Evolutionary conservation across 2,888 invertebrate genomes (phyloP), one percentile per base, ranked within the genome.

Genomic region (Ametastegia equiseti): DNA sequence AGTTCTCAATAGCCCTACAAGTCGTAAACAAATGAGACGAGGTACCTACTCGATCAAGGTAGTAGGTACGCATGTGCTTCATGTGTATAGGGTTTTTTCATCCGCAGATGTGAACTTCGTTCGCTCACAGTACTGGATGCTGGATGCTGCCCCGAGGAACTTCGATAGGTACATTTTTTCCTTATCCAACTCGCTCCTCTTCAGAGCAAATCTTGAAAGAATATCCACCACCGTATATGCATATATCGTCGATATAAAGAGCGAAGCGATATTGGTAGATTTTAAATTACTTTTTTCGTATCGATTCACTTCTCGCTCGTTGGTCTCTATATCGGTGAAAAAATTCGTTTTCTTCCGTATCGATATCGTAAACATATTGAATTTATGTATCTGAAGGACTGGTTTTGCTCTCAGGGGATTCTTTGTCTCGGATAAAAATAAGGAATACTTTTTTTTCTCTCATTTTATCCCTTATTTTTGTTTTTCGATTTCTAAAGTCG

Each of bases 11-110:
- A 78, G 63, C 63, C 78, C 45, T 57, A 63, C 78, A 57, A 39
- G 45, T 78, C 78, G 78, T 57, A 63, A 78, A 78, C 78, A 63
- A 78, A 78, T 78, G 60, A 54, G 75, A 54, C 54, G 15, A 11
- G n/a, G 50, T 54, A 27, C n/a, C n/a, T n/a, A n/a, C 57, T 54
- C 33, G 11, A 19, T 0, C 33, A 47, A 73, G 19, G 19, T 73
- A 57, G 77, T 47, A 27, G 60, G 23, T 60, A 60, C 15, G 60
- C 42, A 9, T 60, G 30, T 60, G 19, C 2, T 54, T 6, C 60
- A 60, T 27, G 30, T 60, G 15, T 60, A n/a, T n/a, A n/a, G n/a
- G 60, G 30, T 30, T 30, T 60, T 27, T 30, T 60, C 60, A 27
- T 60, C 60, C 23, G 13, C 60, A 30, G 15, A 15, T 47, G 13